phyloP scores from a whole-genome alignment of 2,888 invertebrate genomes.

The Dastarcus helophoroides region DNA sequence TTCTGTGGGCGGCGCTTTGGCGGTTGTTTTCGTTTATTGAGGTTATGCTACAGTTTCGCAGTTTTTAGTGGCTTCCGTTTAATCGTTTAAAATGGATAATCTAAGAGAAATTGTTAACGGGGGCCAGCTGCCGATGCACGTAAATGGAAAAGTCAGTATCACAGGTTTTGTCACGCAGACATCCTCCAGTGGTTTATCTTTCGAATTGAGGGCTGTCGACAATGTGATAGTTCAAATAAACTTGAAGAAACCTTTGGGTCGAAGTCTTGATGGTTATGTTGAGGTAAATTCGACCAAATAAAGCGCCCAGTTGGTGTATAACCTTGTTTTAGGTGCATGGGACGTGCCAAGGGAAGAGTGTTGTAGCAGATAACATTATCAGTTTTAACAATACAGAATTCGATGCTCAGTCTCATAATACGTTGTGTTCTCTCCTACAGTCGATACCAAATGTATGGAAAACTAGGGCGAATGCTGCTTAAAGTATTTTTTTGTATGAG shows the following conservation, averaged over 20 bases:
- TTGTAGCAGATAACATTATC: conserved; percentile 21
- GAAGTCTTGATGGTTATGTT: conserved; percentile 28
- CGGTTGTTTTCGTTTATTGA: too few species aligned
- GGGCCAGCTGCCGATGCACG: conserved; percentile 24
- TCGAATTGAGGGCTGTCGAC: conserved; percentile 28
- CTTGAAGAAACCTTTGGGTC: conserved; percentile 24
- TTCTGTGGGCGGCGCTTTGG: too few species aligned
- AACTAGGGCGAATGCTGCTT: too few species aligned
- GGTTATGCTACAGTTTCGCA: too few species aligned
- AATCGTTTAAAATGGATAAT: conserved; percentile 14
- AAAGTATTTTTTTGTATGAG: too few species aligned
- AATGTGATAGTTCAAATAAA: conserved; percentile 28
- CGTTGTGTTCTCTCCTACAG: conserved; percentile 23
- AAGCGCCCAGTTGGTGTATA: neutral
- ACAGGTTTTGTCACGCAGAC: conserved; percentile 27
- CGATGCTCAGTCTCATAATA: conserved; percentile 22
- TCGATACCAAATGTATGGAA: conserved; percentile 22
- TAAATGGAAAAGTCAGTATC: conserved; percentile 29
- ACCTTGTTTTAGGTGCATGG: conserved; percentile 23
- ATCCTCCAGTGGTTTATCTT: conserved; percentile 25
- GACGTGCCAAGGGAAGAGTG: conserved; percentile 18
- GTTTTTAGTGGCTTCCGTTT: too few species aligned
- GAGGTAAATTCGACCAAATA: conserved; percentile 23
- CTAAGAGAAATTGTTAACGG: conserved; percentile 31
- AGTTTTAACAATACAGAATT: conserved; percentile 23